Conservation (phyloP, 2,797 vertebrate genomes). For the Chaenodraco wilsoni region DNA sequence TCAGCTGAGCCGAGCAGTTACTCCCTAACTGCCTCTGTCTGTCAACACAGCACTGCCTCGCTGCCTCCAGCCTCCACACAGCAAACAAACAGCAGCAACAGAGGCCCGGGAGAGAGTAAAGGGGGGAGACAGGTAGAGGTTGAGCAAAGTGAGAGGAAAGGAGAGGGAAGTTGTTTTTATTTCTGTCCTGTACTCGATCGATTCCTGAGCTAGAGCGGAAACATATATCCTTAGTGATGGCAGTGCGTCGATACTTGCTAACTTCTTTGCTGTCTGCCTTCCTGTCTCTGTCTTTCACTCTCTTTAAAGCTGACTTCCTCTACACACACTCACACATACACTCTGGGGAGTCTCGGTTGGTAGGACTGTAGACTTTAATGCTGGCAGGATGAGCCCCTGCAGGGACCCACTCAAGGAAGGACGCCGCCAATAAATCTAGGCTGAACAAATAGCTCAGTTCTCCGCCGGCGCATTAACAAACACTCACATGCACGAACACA, state of each 20-base stretch:
- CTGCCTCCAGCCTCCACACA: conserved; percentile 32
- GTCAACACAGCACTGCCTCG: conserved; percentile 65
- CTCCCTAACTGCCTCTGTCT: conserved; percentile 53
- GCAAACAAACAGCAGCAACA: conserved; percentile 50
- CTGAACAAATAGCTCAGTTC: conserved; percentile 61
- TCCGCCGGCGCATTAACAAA: conserved; percentile 54
- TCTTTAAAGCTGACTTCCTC: conserved; percentile 16
- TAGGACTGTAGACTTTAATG: conserved; percentile 57
- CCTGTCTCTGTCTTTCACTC: conserved; percentile 3
- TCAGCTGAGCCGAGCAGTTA: conserved; percentile 61
- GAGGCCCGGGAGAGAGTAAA: conserved; percentile 1
- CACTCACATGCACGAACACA: conserved; percentile 20
- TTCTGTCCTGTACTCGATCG: conserved; percentile 31
- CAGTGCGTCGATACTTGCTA: conserved; percentile 31
- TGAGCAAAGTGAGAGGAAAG: conserved; percentile 28
- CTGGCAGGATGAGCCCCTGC: conserved; percentile 50
- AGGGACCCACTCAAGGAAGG: conserved; percentile 55
- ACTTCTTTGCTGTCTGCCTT: conserved; percentile 36
- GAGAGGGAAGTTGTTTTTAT: conserved; percentile 27
- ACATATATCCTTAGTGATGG: conserved; percentile 40
- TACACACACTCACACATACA: not conserved
- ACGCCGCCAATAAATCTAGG: conserved; percentile 62
- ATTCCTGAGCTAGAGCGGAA: conserved; percentile 36
- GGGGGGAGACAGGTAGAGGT: conserved; percentile 32
- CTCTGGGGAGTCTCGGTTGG: conserved; percentile 52